Conservation (phyloP, 2,113 vertebrate genomes). For the Silurus asotus region DNA sequence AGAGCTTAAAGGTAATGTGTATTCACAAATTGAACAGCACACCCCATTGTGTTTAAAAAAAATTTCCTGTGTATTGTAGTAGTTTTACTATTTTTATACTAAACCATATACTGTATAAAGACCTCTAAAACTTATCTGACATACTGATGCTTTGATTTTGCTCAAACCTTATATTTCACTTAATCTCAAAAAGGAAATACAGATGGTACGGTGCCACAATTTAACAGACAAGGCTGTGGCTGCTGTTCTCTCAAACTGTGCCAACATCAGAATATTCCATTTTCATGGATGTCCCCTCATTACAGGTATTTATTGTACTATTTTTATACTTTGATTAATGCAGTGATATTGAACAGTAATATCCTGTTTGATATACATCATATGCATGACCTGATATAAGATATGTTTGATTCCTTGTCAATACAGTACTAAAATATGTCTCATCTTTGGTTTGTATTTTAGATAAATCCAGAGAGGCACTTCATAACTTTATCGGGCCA, state of each 20-base stretch:
- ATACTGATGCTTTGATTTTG: not conserved
- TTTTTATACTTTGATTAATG: not conserved
- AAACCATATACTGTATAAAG: not conserved
- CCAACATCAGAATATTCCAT: constrained; percentile 78
- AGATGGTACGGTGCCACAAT: constrained; percentile 80
- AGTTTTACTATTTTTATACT: not conserved
- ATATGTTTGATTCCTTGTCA: not conserved
- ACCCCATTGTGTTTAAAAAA: not conserved
- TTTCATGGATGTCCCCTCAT: constrained; percentile 84
- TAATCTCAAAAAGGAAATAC: constrained; percentile 74
- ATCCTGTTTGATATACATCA: not conserved
- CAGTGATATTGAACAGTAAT: not conserved
- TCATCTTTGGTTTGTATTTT: constrained; percentile 37
- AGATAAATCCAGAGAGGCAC: constrained; percentile 79
- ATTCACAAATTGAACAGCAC: not conserved
- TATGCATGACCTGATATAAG: not conserved
- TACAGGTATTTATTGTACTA: constrained; percentile 72
- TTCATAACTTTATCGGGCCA: constrained; percentile 74
- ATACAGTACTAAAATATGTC: not conserved
- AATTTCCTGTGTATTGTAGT: not conserved
- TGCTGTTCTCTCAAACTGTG: constrained; percentile 77
- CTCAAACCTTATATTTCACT: constrained; percentile 11
- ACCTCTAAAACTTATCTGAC: not conserved
- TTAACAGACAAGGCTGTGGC: constrained; percentile 79
- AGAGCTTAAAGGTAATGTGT: constrained; percentile 79